phyloP scores from a whole-genome alignment of 2,113 vertebrate genomes.

The Paracanthobrama guichenoti region DNA sequence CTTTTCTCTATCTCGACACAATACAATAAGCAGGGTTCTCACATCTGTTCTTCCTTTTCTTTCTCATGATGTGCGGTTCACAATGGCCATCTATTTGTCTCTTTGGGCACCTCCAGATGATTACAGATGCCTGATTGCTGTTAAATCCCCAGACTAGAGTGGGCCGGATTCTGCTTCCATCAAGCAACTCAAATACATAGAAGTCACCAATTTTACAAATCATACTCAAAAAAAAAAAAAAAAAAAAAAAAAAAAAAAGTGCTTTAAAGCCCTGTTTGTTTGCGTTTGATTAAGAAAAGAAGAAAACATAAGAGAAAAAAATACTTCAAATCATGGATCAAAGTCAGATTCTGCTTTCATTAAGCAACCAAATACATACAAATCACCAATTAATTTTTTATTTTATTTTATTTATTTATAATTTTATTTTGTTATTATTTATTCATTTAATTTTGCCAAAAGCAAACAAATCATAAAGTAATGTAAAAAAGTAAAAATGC shows the following conservation, averaged over 20 bases:
- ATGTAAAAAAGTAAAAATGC: too few species aligned
- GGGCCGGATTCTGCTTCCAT: not conserved
- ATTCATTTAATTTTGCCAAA: not conserved
- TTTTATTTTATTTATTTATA: too few species aligned
- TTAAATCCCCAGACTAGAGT: not conserved
- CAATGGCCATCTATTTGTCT: not conserved
- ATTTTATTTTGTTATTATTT: too few species aligned
- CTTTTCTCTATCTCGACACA: slow-evolving; percentile 8
- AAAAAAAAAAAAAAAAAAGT: not conserved
- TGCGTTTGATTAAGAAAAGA: not conserved
- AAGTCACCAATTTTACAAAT: not conserved
- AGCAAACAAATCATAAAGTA: not conserved
- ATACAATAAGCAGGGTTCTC: slow-evolving; percentile 31
- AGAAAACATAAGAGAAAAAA: not conserved
- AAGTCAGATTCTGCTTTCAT: too few species aligned
- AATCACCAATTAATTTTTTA: too few species aligned
- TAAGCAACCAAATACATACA: too few species aligned
- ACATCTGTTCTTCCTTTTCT: not conserved
- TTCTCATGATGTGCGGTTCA: not conserved
- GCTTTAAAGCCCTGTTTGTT: not conserved
- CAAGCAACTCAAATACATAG: not conserved
- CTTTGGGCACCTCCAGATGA: not conserved
- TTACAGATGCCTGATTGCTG: not conserved
- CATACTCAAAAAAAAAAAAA: not conserved
- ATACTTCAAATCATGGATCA: too few species aligned